These are phyloP conservation scores for Drosophila kohkoa DNA, from an alignment of 1,140 invertebrate species.

Conservation along the genomic window DNA sequence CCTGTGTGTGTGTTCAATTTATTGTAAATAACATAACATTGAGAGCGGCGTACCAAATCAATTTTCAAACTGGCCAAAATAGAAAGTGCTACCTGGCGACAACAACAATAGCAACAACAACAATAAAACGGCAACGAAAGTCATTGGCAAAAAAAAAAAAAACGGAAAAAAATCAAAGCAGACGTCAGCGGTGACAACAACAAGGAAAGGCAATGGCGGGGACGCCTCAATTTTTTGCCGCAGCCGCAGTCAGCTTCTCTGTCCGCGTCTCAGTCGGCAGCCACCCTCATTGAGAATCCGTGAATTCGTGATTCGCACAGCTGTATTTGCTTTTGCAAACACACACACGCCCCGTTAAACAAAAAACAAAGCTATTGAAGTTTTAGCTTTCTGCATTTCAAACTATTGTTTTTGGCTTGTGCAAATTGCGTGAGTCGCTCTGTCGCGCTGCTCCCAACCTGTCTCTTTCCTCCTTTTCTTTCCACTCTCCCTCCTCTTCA, in stretches of 20 bases:
- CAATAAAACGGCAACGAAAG: slow-evolving; percentile 33
- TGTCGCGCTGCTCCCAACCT: neutral
- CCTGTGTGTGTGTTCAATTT: slow-evolving; percentile 27
- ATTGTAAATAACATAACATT: slow-evolving; percentile 48
- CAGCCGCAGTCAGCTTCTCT: slow-evolving; percentile 6
- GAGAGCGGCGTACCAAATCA: slow-evolving; percentile 16
- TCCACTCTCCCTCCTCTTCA: neutral
- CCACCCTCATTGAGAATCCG: slow-evolving; percentile 30
- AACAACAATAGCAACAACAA: slow-evolving; percentile 38
- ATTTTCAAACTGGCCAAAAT: slow-evolving; percentile 37
- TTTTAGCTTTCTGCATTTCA: slow-evolving; percentile 36
- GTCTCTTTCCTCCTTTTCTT: neutral
- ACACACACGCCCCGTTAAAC: slow-evolving; percentile 6
- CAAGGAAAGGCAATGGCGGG: neutral
- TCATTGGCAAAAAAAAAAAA: slow-evolving; percentile 31
- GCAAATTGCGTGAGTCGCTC: slow-evolving; percentile 41
- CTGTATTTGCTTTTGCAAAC: slow-evolving; percentile 32
- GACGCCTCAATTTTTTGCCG: slow-evolving; percentile 29
- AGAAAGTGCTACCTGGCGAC: slow-evolving; percentile 55
- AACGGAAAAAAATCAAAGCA: slow-evolving; percentile 61
- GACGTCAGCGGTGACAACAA: slow-evolving; percentile 41
- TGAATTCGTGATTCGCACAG: slow-evolving; percentile 24
- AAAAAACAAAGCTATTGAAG: neutral
- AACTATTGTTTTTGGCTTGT: slow-evolving; percentile 31
- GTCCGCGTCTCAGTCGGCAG: slow-evolving; percentile 6